Conservation (phyloP, 1,140 invertebrate genomes). For the Macrotrachela quadricornifera region DNA sequence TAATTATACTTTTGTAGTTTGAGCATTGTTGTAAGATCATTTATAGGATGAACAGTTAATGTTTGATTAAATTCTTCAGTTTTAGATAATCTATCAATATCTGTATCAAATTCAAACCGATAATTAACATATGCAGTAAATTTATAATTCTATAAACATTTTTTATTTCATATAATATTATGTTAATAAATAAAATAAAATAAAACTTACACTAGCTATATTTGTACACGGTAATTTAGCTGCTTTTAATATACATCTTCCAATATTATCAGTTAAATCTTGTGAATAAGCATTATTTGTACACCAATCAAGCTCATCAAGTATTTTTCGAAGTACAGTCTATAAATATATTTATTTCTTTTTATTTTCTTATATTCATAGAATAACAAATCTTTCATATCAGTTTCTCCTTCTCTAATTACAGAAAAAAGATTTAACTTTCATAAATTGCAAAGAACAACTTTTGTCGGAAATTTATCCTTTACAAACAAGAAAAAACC, state of each 20-base stretch:
- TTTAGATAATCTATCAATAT: constrained; percentile 8
- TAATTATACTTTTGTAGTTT: background rate
- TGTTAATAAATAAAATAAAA: no score
- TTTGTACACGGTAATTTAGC: constrained; percentile 9
- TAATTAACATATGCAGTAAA: background rate
- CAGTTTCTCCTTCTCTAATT: no score
- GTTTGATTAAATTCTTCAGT: constrained; percentile 8
- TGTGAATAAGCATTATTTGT: constrained; percentile 54
- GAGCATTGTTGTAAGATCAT: constrained; percentile 1
- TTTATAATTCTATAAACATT: background rate
- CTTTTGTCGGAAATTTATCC: no score
- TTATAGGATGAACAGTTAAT: constrained; percentile 7
- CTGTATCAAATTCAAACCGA: constrained; percentile 7
- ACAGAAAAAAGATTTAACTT: no score
- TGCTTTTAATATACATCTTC: constrained; percentile 48
- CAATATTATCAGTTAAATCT: constrained; percentile 55
- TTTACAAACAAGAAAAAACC: no score
- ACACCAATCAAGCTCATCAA: constrained; percentile 56
- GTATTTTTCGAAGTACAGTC: constrained; percentile 47
- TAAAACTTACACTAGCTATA: constrained; percentile 10
- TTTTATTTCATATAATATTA: background rate
- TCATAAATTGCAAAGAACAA: no score
- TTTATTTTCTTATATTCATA: no score
- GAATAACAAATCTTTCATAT: no score
- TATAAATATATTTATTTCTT: constrained; percentile 33